Evolutionary conservation across 64 coral and sea anemone genomes (phyloP), one percentile per base, ranked within the genome.

Genomic region (Montipora foliosa): DNA sequence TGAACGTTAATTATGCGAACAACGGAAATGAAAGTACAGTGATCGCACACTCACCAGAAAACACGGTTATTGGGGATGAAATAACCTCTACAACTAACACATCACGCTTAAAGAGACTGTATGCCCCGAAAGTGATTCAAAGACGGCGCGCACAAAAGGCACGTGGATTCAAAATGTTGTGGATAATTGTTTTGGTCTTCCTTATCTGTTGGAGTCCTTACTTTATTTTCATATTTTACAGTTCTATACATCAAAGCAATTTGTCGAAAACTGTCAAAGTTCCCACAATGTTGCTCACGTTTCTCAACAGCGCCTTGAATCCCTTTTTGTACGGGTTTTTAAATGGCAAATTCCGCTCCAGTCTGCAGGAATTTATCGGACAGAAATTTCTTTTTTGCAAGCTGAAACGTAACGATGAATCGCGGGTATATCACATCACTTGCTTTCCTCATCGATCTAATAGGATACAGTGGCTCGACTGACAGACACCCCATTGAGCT

Each of bases 291-390:
- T 82, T 93, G 72, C 24, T 97, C 49, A 92, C 96, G 8, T 97
- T 97, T 84, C 85, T 97, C 0, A 97, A 97, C 67, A 94, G 92
- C 50, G 80, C 96, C 5, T 80, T 94, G 29, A 97, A 97, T 48
- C 96, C 96, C 12, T 97, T 97, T 58, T 75, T 97, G 62, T 97
- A 97, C 52, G 95, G 95, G 1, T 97, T 97, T 92, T 77, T 97
- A 6, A 97, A 97, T 13, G 93, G 92, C 19, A 88, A 70, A 77
- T 97, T 97, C 74, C 89, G 93, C 12, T 90, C 79, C 6, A 91
- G 93, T 12, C 50, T 97, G 44, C 80, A 48, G n/a, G 74, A 72
- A 2, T 94, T 92, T 88, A 79, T 94, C 10, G 83, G 84, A 5
- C 77, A 97, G 19, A 94, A 84, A 55, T 51, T 97, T 22, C 6